Evolutionary conservation across 2,797 vertebrate genomes (phyloP).

Genomic region (Myotis vivesi): DNA sequence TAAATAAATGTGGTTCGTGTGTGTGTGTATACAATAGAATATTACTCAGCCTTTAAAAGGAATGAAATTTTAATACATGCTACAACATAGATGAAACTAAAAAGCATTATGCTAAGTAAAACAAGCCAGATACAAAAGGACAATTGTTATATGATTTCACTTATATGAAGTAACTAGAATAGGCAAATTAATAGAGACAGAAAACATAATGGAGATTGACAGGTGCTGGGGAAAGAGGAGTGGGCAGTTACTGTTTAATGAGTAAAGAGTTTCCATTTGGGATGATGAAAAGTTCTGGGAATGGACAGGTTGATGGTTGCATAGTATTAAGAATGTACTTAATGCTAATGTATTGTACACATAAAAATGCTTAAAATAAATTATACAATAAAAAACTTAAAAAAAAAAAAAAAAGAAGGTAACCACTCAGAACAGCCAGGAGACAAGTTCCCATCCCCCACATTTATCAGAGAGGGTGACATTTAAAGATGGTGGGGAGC

Average conservation of each 20-base stretch:
- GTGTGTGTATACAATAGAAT: not conserved
- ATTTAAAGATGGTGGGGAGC: not conserved
- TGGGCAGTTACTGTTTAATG: not conserved
- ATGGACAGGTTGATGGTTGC: not conserved
- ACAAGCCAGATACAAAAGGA: not conserved
- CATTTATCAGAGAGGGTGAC: not conserved
- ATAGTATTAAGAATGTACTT: not conserved
- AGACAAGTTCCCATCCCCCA: not conserved
- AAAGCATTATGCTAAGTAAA: not conserved
- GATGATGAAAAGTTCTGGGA: not conserved
- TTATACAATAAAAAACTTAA: not conserved
- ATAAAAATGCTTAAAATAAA: not conserved
- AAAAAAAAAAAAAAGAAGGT: not conserved
- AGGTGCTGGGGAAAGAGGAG: no score
- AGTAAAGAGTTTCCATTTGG: not conserved
- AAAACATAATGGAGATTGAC: not conserved
- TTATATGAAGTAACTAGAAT: not conserved
- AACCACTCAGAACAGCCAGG: not conserved
- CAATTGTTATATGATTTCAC: not conserved
- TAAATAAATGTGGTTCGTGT: not conserved
- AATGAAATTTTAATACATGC: not conserved
- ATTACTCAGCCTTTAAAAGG: not conserved
- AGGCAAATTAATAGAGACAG: not conserved
- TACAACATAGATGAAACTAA: not conserved
- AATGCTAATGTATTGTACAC: not conserved